Evolutionary conservation across 2,888 invertebrate genomes (phyloP).

Genomic region (Empis stercorea): DNA sequence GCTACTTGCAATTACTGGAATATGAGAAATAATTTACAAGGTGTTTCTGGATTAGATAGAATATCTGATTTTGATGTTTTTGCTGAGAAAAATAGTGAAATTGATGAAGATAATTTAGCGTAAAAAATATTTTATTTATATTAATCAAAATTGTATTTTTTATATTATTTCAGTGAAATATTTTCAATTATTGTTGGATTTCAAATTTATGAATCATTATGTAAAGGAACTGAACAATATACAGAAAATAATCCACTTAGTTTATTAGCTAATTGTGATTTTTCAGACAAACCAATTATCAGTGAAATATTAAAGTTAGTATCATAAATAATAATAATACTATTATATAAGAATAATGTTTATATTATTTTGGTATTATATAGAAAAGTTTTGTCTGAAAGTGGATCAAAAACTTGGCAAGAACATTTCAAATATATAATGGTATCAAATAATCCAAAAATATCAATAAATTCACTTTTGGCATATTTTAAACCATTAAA

Average conservation of each 20-base stretch:
- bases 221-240: not conserved
- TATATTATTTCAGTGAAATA: not conserved
- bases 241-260: not conserved
- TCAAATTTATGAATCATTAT: constrained; percentile 1
- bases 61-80: not conserved
- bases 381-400: not conserved
- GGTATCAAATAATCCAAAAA: not conserved
- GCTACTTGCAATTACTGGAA: not conserved
- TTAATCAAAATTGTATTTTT: not conserved
- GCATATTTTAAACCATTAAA: constrained; percentile 49
- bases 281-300: not conserved
- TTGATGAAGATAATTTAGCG: not conserved
- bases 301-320: not conserved
- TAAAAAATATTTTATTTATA: not conserved
- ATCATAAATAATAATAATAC: not conserved
- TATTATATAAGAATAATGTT: no score
- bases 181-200: not conserved
- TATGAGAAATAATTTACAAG: not conserved
- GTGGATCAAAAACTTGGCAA: not conserved
- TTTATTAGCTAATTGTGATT: not conserved
- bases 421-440: not conserved
- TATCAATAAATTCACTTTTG: constrained; percentile 18
- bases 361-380: not conserved
- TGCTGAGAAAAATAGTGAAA: not conserved
- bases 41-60: not conserved